Base-by-base conservation (phyloP, 2,797 vertebrate species). In the Sebastes flavidus region DNA sequence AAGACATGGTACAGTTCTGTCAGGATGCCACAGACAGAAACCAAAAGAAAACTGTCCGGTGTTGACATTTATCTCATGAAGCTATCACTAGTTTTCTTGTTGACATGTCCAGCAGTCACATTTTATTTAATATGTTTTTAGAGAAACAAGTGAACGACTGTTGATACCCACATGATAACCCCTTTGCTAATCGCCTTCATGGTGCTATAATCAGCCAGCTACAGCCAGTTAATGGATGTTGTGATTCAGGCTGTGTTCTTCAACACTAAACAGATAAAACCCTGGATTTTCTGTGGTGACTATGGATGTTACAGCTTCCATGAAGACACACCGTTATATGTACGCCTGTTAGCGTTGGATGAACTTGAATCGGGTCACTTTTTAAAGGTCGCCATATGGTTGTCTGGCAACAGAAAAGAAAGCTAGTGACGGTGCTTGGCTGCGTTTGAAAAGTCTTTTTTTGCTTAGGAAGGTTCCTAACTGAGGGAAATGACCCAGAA, bases 81-180 rank as follows among this genome's bases (percentile, higher is more conserved):
- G 14, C 18, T 42, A 2, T 29, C n/a, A 49, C 10, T 34, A 10
- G n/a, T 58, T 83, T 36, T 69, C 36, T 55, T 58, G 8, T 60
- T 54, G 5, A 20, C 20, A 60, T 29, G 18, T 32, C 58, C 32
- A 60, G 27, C 7, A 4, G 30, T 77, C 38, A 62, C 56, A n/a
- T 55, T 69, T 54, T 16, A 2, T 34, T 12, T 24, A 63, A 27
- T 1, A 16, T 60, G 49, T 67, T 49, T 36, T 25, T 1, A 32
- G 56, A 58, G 22, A 30, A 77, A 42, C 18, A 59, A 60, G 11
- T 38, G 32, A 65, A 42, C n/a, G 49, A 34, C 30, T 69, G 62
- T 78, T 76, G 24, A 67, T 52, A 24, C 32, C n/a, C 70, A 63
- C 58, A 55, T 83, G 61, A 77, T 46, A 18, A 54, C 7, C 36